A percentile compares a stretch with the other conserved stretches of the same genome.
These are phyloP conservation scores for Nerophis ophidion DNA, from an alignment of 2,113 vertebrate species.

Conservation along the genomic window DNA sequence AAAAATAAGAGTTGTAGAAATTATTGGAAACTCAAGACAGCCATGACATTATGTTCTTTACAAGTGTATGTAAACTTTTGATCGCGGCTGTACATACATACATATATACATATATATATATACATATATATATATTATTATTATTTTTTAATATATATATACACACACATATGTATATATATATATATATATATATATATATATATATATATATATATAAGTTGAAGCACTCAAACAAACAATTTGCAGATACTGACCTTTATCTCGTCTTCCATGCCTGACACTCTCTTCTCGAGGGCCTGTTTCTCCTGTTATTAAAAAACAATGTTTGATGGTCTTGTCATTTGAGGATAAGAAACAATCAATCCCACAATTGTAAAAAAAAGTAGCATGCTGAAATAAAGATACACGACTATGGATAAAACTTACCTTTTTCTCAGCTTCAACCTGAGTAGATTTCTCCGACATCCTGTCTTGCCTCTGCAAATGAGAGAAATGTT, in stretches of 20 bases:
- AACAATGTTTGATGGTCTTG: neutral
- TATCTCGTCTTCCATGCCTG: conserved; percentile 94
- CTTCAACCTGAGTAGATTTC: conserved; percentile 81
- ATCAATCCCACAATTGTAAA: no score
- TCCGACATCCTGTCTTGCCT: conserved; percentile 88
- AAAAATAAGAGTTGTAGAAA: no score
- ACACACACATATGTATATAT: no score
- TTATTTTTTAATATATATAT: no score
- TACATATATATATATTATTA: no score
- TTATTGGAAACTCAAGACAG: no score
- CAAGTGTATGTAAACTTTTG: no score
- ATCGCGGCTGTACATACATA: no score
- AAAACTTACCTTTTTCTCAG: conserved; percentile 84
- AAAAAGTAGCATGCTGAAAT: conserved; percentile 5
- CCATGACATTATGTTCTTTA: no score
- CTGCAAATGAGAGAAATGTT: conserved; percentile 60
- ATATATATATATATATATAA: neutral
- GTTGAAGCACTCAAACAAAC: neutral
- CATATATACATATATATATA: no score
- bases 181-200: no score
- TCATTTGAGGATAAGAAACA: neutral
- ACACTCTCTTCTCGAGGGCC: conserved; percentile 88
- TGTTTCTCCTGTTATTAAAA: conserved; percentile 80
- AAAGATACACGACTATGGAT: conserved; percentile 8
- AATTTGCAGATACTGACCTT: conserved; percentile 74